These are phyloP conservation scores for Gila robusta DNA, from an alignment of 2,797 vertebrate species.

Conservation along the genomic window DNA sequence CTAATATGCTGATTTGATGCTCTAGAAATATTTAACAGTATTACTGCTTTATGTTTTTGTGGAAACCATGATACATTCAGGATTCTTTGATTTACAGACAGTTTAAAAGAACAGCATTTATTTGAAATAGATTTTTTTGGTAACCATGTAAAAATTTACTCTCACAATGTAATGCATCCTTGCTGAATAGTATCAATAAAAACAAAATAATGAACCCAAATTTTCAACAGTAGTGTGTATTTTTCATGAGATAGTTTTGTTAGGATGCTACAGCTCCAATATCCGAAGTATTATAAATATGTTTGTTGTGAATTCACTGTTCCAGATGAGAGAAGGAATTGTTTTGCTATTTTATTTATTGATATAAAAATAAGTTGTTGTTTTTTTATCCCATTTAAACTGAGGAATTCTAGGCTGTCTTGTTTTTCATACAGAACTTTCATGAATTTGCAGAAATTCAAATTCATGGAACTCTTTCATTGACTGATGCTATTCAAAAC, in stretches of 20 bases:
- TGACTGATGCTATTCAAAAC: constrained; percentile 12
- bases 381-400: neutral
- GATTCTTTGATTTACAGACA: neutral
- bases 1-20: neutral
- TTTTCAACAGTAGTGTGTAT: neutral
- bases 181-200: neutral
- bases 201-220: neutral
- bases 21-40: neutral
- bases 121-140: neutral
- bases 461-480: neutral
- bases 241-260: neutral
- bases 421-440: neutral
- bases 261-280: neutral
- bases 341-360: neutral
- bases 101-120: neutral
- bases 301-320: constrained; percentile 6
- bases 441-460: neutral
- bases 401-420: neutral
- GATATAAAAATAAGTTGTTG: neutral
- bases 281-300: neutral
- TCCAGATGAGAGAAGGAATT: constrained; percentile 1
- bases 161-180: neutral
- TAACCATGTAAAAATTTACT: neutral
- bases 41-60: neutral
- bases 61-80: no score